A percentile compares a stretch with the other conserved stretches of the same genome.
Evolutionary conservation across 2,113 vertebrate genomes (phyloP).

Genomic region (Oceanites oceanicus): DNA sequence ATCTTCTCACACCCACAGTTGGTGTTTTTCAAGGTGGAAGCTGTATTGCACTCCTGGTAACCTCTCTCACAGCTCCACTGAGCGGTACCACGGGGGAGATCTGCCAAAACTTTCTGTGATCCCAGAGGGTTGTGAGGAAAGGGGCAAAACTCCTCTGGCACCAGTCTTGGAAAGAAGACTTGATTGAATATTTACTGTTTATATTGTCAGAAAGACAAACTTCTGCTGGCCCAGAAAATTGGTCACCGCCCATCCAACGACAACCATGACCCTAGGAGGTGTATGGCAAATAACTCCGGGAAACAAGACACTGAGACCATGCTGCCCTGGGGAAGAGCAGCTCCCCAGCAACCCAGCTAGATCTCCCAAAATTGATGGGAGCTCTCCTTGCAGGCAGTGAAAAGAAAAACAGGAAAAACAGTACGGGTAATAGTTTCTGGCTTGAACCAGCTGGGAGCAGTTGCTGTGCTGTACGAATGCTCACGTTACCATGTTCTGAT

Average conservation of each 20-base stretch:
- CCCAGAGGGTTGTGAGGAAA: background rate
- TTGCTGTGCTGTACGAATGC: background rate
- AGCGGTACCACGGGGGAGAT: background rate
- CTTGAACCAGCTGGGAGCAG: background rate
- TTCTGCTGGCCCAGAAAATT: background rate
- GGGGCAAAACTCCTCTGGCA: background rate
- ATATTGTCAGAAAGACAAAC: background rate
- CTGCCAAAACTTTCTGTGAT: background rate
- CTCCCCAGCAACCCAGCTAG: accelerated
- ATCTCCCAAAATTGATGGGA: background rate
- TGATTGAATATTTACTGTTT: background rate
- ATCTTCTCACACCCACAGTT: background rate
- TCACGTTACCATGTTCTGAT: background rate
- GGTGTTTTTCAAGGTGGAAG: background rate
- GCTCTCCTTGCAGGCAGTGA: background rate
- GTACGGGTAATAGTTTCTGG: accelerated
- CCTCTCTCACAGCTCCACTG: background rate
- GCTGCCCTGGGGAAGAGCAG: background rate
- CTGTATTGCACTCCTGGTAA: background rate
- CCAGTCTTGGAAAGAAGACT: background rate
- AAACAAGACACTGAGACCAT: background rate
- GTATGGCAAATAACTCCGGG: background rate
- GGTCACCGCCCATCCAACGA: too few relatives aligned
- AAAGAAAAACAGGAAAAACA: background rate
- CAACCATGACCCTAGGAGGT: background rate